A percentile compares a stretch with the other conserved stretches of the same genome.
These are phyloP conservation scores for Lasioglossum leucozonium DNA, from an alignment of 2,888 invertebrate genomes.

Conservation along the genomic window DNA sequence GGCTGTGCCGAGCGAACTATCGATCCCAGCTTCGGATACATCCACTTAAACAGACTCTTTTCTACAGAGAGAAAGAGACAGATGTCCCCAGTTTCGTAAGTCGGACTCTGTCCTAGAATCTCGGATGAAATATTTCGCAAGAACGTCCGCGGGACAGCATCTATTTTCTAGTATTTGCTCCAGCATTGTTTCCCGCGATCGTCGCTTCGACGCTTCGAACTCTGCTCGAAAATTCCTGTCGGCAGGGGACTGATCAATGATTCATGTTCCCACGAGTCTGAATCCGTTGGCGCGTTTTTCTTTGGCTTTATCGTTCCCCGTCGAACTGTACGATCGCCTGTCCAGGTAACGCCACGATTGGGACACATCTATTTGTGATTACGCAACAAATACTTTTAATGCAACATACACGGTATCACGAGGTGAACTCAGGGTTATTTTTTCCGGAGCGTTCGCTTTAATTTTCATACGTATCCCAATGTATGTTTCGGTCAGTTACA, in stretches of 20 bases:
- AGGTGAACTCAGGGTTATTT: no score
- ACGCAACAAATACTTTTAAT: no score
- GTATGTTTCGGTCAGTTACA: no score
- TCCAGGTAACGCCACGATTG: neutral
- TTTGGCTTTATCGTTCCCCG: neutral
- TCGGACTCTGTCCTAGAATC: neutral
- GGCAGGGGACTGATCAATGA: neutral
- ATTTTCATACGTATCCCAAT: no score
- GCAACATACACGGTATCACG: no score
- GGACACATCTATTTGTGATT: no score
- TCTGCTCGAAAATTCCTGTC: neutral
- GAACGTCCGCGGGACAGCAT: neutral
- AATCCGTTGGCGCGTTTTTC: neutral
- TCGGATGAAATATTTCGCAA: neutral
- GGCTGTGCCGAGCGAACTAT: neutral
- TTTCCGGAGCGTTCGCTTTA: no score
- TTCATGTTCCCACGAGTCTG: neutral
- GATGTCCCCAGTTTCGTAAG: neutral
- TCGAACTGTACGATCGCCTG: neutral
- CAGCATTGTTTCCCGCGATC: neutral
- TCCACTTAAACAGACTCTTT: neutral
- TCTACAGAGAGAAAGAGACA: neutral
- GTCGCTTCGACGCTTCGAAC: neutral
- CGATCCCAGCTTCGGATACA: neutral
- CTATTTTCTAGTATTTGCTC: neutral